Evolutionary conservation across 2,113 vertebrate genomes (phyloP).

Genomic region (Antechinus stuartii): DNA sequence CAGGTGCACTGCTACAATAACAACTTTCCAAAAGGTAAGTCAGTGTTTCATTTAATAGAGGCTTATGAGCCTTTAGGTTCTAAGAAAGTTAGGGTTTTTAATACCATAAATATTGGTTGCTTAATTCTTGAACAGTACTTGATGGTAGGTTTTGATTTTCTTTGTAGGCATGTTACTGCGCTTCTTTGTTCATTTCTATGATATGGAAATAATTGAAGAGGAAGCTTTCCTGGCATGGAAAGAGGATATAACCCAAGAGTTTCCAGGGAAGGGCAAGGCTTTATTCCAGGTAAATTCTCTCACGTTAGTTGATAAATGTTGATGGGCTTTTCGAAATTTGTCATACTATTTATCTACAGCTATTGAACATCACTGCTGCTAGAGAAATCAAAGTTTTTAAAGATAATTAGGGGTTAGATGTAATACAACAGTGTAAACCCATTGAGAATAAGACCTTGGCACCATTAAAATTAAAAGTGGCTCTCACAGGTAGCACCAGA

Average conservation of each 20-base stretch:
- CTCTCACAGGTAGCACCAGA: background rate
- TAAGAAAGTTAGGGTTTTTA: background rate
- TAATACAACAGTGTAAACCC: background rate
- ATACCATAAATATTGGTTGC: background rate
- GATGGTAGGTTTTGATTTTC: background rate
- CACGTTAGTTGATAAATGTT: background rate
- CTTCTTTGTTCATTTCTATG: slow-evolving; percentile 99
- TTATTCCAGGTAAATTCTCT: slow-evolving; percentile 93
- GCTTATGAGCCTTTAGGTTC: accelerated
- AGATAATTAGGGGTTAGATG: background rate
- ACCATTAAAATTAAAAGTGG: background rate
- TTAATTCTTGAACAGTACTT: accelerated
- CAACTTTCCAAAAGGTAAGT: slow-evolving; percentile 95
- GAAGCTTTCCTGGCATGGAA: slow-evolving; percentile 99
- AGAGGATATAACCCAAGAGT: slow-evolving; percentile 99
- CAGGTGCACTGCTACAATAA: slow-evolving; percentile 98
- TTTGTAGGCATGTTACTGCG: slow-evolving; percentile 96
- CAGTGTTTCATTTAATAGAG: accelerated
- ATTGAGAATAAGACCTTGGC: background rate
- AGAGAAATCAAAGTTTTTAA: background rate
- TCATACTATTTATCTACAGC: background rate
- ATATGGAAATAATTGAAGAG: slow-evolving; percentile 99
- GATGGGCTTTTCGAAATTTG: background rate
- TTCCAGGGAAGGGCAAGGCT: slow-evolving; percentile 99
- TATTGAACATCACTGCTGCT: background rate